A percentile compares a stretch with the other conserved stretches of the same genome.
phyloP scores from a whole-genome alignment of 2,888 invertebrate species.

The Laspeyria flexula region DNA sequence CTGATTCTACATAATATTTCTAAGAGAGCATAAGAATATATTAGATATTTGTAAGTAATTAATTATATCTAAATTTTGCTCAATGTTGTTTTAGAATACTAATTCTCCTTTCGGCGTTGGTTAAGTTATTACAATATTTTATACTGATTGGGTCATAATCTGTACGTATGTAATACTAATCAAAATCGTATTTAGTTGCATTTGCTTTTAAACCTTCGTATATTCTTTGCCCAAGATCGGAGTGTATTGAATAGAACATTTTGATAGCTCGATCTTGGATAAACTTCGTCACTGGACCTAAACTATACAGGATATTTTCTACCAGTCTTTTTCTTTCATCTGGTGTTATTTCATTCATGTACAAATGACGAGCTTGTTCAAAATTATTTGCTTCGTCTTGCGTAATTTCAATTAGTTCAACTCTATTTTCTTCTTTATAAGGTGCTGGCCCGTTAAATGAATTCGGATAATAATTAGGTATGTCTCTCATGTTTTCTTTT shows the following conservation, averaged over 20 bases:
- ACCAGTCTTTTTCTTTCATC: slow-evolving; percentile 90
- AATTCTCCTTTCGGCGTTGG: no score
- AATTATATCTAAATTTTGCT: no score
- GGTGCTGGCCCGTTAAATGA: slow-evolving; percentile 94
- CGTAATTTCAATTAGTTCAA: slow-evolving; percentile 81
- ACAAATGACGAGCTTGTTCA: slow-evolving; percentile 92
- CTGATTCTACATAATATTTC: no score
- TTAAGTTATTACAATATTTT: no score
- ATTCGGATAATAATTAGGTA: slow-evolving; percentile 97
- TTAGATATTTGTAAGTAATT: no score
- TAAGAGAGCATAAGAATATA: no score
- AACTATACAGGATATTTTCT: slow-evolving; percentile 91
- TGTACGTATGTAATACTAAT: no score
- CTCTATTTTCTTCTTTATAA: slow-evolving; percentile 84
- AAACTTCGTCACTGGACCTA: slow-evolving; percentile 90
- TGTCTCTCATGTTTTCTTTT: slow-evolving; percentile 91
- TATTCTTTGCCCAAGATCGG: slow-evolving; percentile 88
- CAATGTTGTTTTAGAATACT: no score
- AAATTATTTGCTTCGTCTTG: slow-evolving; percentile 94
- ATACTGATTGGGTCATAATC: no score
- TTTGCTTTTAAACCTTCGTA: slow-evolving; percentile 38
- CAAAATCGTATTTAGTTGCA: not conserved
- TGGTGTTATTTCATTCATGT: slow-evolving; percentile 89
- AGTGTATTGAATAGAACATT: slow-evolving; percentile 87
- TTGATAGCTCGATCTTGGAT: slow-evolving; percentile 87